phyloP scores from a whole-genome alignment of 2,113 vertebrate genomes.

The Gambusia affinis region DNA sequence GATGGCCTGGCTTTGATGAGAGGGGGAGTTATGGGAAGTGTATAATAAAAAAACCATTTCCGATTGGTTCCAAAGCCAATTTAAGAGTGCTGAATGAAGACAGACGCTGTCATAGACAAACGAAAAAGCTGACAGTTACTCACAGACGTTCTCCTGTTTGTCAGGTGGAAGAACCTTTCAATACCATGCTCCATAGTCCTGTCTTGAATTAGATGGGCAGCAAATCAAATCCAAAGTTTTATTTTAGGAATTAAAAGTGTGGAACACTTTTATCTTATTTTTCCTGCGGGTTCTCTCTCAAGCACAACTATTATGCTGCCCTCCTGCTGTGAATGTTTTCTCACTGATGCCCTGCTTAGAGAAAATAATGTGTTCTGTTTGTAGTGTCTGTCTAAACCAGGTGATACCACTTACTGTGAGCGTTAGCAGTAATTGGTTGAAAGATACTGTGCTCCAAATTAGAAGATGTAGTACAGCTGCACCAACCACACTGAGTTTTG shows the following conservation, averaged over 20 bases:
- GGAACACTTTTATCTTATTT: conserved; percentile 42
- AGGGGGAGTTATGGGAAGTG: conserved; percentile 68
- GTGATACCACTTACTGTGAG: conserved; percentile 34
- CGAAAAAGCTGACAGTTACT: conserved; percentile 62
- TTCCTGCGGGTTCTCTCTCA: conserved; percentile 38
- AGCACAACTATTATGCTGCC: conserved; percentile 12
- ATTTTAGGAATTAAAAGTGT: conserved; percentile 49
- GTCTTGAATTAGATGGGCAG: conserved; percentile 34
- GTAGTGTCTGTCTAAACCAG: conserved; percentile 34
- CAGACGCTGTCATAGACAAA: conserved; percentile 69
- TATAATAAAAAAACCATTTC: conserved; percentile 76
- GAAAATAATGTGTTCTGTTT: conserved; percentile 30
- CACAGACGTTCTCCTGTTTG: conserved; percentile 47
- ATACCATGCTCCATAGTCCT: conserved; percentile 27
- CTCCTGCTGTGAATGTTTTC: conserved; percentile 46
- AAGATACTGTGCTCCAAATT: conserved; percentile 39
- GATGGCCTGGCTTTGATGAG: conserved; percentile 69
- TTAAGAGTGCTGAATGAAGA: conserved; percentile 70
- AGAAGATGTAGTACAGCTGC: conserved; percentile 11
- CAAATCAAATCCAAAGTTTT: conserved; percentile 35
- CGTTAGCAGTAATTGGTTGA: conserved; percentile 37
- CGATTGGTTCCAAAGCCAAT: conserved; percentile 71
- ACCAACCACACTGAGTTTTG: background rate
- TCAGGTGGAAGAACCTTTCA: conserved; percentile 57
- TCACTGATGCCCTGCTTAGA: conserved; percentile 30